Evolutionary conservation across 1,140 invertebrate species (phyloP), one percentile per base, ranked within the genome.

Genomic region (Drosophila dunni): DNA sequence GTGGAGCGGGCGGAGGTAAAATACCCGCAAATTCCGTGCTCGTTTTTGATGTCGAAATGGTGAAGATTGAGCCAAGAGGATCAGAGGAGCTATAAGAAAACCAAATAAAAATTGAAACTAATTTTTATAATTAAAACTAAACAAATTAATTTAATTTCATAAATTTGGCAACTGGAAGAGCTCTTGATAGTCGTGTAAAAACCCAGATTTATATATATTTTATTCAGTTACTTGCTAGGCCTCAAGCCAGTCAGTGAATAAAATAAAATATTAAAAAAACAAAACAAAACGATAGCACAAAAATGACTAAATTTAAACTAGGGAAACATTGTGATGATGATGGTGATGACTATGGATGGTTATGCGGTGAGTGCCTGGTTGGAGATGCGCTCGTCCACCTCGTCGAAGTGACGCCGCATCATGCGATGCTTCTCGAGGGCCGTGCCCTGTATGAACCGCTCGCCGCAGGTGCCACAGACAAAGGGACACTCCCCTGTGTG

Each of bases 1-100:
- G 93, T 70, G 97, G 97, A 63, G 95, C 96, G 20, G 96, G 96
- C 50, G 96, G 96, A 10, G 96, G 96, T 9, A 97, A 96, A 93
- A 97, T 98, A 81, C 96, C 96, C 44, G 94, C 95, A 63, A 95
- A 96, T 90, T 94, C 96, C 46, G 95, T 95, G n/a, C 93, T 98
- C 4, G 95, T 95, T 78, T 98, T 97, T 93, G 96, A 97, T 93
- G 96, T 97, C 8, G 96, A 97, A 93, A 93, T 97, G 53, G 92
- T 97, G 0, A 96, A 97, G 91, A 96, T 97, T 84, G 96, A 97
- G 71, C 86, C 93, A 65, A 93, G 92, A 42, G 90, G 72, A 42
- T 51, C 67, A 8, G 83, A 89, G 15, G 83, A 94, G 81, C 77
- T 94, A 33, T 94, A 93, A 90, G 60, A 38, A 4, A 13, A 11